Conservation (phyloP, 2,797 vertebrate genomes). For the Simalia tracyae region DNA sequence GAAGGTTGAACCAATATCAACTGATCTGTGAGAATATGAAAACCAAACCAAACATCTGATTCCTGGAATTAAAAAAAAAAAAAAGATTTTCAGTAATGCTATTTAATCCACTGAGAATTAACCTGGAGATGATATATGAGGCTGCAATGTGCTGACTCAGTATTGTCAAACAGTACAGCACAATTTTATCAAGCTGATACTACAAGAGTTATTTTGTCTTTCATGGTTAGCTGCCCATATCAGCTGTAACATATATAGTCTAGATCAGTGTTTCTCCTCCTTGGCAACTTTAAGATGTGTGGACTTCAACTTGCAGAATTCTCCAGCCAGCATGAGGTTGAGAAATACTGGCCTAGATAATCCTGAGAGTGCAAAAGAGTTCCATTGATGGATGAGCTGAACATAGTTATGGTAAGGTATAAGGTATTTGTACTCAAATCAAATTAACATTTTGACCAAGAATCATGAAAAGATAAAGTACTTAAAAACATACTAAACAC, state of each 20-base stretch:
- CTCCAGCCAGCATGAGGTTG: background rate
- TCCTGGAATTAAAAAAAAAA: background rate
- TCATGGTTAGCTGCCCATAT: background rate
- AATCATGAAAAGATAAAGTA: background rate
- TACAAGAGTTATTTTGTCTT: background rate
- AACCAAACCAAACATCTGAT: conserved; percentile 15
- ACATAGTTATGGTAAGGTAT: background rate
- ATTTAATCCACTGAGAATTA: background rate
- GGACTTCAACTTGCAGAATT: background rate
- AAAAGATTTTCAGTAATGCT: accelerated
- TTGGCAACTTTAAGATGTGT: background rate
- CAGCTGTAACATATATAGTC: background rate
- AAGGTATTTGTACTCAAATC: background rate
- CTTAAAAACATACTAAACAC: background rate
- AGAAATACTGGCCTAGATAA: background rate
- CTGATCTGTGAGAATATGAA: background rate
- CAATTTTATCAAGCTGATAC: background rate
- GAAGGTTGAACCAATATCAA: background rate
- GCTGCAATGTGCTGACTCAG: background rate
- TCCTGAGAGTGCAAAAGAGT: background rate
- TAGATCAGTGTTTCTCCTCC: background rate
- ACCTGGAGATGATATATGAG: background rate
- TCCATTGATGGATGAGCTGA: background rate
- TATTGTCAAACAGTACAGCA: background rate
- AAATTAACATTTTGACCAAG: background rate